phyloP scores from a whole-genome alignment of 2,888 invertebrate species.

The Machimus atricapillus region DNA sequence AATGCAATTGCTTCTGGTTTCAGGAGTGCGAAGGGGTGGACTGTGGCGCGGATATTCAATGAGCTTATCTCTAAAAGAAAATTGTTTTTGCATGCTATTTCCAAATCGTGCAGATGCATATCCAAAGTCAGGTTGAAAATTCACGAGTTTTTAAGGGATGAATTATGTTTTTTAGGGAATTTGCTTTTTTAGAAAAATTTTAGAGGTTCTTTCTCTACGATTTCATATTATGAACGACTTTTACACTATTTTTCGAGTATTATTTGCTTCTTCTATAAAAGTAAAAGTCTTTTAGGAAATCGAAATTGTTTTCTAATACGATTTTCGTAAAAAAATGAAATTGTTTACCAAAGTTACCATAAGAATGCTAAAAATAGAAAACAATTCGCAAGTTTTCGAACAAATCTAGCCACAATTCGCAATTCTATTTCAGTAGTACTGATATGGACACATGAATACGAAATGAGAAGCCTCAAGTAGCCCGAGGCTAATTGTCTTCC shows the following conservation, averaged over 20 bases:
- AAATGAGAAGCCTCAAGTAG: constrained; percentile 35
- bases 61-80: neutral
- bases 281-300: too few relatives aligned
- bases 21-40: neutral
- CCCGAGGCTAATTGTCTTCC: constrained; percentile 38
- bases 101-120: neutral
- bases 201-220: too few relatives aligned
- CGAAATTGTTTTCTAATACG: too few relatives aligned
- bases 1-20: neutral
- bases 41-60: neutral
- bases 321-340: too few relatives aligned
- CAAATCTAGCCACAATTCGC: neutral
- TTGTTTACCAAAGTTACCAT: neutral
- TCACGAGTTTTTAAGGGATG: neutral
- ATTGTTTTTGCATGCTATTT: neutral
- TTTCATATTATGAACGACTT: too few relatives aligned
- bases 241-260: too few relatives aligned
- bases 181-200: neutral
- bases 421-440: neutral
- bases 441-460: constrained; percentile 37
- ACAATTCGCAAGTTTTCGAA: neutral
- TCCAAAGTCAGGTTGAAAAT: neutral
- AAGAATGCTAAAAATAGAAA: neutral
- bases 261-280: too few relatives aligned
- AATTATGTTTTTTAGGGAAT: neutral